Conservation (phyloP, 2,113 vertebrate species). For the Rhabdornis inornatus region DNA sequence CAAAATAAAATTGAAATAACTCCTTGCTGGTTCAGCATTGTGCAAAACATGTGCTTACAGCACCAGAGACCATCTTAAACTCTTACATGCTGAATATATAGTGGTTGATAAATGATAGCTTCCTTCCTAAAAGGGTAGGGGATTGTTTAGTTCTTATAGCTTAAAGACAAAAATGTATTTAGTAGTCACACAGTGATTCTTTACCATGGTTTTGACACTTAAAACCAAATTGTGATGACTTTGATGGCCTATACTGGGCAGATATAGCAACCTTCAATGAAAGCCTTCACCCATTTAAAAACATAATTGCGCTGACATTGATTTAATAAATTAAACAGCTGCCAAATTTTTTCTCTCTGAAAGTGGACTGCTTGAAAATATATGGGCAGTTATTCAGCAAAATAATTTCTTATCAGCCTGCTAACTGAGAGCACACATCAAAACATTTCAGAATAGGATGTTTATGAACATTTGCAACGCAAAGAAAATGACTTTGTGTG, state of each 20-base stretch:
- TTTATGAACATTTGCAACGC: background rate
- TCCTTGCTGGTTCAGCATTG: background rate
- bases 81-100: background rate
- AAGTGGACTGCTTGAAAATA: background rate
- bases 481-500: background rate
- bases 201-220: background rate
- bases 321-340: conserved; percentile 10
- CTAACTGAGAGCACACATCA: background rate
- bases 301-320: background rate
- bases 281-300: background rate
- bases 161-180: background rate
- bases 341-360: background rate
- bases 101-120: background rate
- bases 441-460: background rate
- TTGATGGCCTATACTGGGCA: background rate
- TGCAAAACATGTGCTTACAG: background rate
- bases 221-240: background rate
- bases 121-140: background rate
- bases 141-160: background rate
- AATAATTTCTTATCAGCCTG: background rate
- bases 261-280: background rate
- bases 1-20: background rate
- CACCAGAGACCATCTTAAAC: background rate
- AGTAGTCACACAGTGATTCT: background rate
- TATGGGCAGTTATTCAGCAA: conserved; percentile 12